Evolutionary conservation across 1,140 invertebrate genomes (phyloP), one percentile per base, ranked within the genome.

Genomic region (Tetragnatha versicolor): DNA sequence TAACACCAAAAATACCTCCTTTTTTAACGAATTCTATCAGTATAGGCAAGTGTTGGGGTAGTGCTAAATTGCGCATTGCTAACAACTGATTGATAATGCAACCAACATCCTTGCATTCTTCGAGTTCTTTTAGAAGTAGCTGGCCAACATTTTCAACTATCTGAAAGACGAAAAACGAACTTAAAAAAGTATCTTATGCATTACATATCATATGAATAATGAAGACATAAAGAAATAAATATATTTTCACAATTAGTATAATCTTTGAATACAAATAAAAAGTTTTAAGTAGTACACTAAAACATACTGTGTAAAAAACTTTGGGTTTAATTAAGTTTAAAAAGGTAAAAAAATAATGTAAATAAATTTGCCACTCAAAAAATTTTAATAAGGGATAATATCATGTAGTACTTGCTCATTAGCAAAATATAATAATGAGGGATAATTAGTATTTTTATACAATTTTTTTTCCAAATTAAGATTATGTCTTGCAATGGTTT

Each of bases 111-210:
- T 73, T 12, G 14, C 78, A 60, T 25, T 73, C 72, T 80, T 90
- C 90, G 17, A 93, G 83, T 1, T 89, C 89, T 72, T 91, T 86
- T 1, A 93, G 85, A 79, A 90, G 92, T 60, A 88, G 87, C n/a
- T 79, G 7, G 49, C 35, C 69, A 9, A 69, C 53, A 88, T 83
- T 77, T 88, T 86, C 83, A 90, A 91, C 6, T 86, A 76, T 53
- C 68, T 70, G 25, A 68, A 68, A 49, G 9, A 29, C 6, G 25
- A 14, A 14, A 22, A 17, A 51, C 2, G 25, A 20, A n/a, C 12
- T 51, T n/a, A 83, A 85, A 77, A 88, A 86, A 82, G 75, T 86
- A 53, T 85, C 88, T 82, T 87, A 86, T 1, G 89, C 86, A 42
- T 88, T 87, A 63, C 86, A 84, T 9, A 88, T 81, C 39, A 86